Percentiles rank a stretch among this genome's conserved stretches.
Evolutionary conservation across 2,797 vertebrate genomes (phyloP).

Genomic region (Tragopan temminckii): DNA sequence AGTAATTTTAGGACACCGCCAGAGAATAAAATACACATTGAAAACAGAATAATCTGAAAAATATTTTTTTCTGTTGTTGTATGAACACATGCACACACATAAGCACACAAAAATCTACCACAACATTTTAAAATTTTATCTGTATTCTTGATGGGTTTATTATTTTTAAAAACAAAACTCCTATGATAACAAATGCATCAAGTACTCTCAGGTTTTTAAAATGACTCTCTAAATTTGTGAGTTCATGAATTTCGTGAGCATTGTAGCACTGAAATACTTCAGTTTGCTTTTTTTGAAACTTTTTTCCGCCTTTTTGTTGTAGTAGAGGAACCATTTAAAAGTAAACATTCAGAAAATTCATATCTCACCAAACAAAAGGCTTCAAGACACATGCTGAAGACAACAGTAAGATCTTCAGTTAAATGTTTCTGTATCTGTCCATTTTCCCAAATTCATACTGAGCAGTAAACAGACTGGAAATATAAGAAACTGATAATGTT

Average conservation of each 20-base stretch:
- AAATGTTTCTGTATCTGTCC: not conserved
- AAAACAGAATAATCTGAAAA: not conserved
- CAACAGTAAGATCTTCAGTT: not conserved
- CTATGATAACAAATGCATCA: not conserved
- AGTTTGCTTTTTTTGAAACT: not conserved
- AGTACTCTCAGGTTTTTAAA: not conserved
- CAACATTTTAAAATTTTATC: not conserved
- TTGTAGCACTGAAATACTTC: not conserved
- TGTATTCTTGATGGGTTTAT: not conserved
- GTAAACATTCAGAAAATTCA: not conserved
- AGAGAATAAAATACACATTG: not conserved
- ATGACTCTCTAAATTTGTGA: not conserved
- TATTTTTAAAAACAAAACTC: not conserved
- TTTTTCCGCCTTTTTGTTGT: not conserved
- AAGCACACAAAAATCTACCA: not conserved
- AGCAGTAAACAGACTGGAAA: not conserved
- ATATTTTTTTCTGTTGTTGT: not conserved
- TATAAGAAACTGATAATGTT: not conserved
- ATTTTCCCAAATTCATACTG: not conserved
- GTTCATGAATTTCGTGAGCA: not conserved
- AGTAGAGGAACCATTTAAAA: not conserved
- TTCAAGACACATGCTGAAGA: not conserved
- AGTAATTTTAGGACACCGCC: not conserved
- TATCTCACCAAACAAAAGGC: rapidly evolving
- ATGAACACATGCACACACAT: not conserved